phyloP scores from a whole-genome alignment of 2,888 invertebrate genomes.

The Phalera bucephala region DNA sequence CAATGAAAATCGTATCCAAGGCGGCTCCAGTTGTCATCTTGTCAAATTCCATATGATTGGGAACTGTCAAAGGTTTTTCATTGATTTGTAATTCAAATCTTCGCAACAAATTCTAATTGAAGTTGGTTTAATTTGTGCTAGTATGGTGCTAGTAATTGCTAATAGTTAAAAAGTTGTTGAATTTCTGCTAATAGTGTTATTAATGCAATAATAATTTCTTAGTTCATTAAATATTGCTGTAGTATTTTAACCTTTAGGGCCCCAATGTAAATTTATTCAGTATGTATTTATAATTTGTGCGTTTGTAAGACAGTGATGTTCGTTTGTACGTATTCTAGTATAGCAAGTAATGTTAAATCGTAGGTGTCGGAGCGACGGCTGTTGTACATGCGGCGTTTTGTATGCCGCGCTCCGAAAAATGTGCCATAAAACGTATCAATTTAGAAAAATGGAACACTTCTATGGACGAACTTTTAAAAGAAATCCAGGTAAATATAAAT shows the following conservation, averaged over 20 bases:
- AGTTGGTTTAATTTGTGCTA: too few relatives aligned
- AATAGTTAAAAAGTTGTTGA: too few relatives aligned
- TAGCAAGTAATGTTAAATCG: constrained; percentile 13
- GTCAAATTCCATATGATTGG: constrained; percentile 21
- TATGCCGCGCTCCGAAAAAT: constrained; percentile 94
- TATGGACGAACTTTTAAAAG: constrained; percentile 97
- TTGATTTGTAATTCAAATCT: too few relatives aligned
- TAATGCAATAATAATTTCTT: too few relatives aligned
- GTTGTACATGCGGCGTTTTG: constrained; percentile 97
- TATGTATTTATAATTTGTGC: not conserved
- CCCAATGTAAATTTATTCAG: not conserved
- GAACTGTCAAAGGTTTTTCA: constrained; percentile 13
- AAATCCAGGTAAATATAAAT: constrained; percentile 79
- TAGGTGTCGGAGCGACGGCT: constrained; percentile 98
- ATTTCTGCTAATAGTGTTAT: too few relatives aligned
- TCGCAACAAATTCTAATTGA: too few relatives aligned
- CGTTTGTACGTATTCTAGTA: too few relatives aligned
- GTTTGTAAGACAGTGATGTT: too few relatives aligned
- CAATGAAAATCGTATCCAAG: constrained; percentile 1
- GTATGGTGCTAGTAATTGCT: too few relatives aligned
- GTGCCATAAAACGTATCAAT: constrained; percentile 99
- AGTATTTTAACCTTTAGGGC: not conserved
- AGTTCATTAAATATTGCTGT: too few relatives aligned
- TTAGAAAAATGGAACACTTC: constrained; percentile 99
- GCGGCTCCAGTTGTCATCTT: constrained; percentile 7